phyloP scores from a whole-genome alignment of 2,888 invertebrate genomes.

The Meiosimyza platycephala region DNA sequence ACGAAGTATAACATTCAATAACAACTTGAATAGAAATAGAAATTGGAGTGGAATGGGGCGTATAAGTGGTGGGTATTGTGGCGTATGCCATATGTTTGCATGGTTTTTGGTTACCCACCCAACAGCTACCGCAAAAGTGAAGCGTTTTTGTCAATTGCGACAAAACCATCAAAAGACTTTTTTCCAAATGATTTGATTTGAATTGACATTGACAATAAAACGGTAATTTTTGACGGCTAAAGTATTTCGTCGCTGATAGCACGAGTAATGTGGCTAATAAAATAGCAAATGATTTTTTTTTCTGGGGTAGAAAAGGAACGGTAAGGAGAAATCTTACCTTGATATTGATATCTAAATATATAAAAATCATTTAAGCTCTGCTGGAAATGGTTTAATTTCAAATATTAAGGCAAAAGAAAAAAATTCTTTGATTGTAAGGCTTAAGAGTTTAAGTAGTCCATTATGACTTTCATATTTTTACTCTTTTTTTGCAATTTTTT shows the following conservation, averaged over 20 bases:
- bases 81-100: neutral
- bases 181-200: slow-evolving; percentile 64
- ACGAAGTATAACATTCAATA: slow-evolving; percentile 53
- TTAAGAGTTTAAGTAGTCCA: too few relatives aligned
- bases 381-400: too few relatives aligned
- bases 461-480: too few relatives aligned
- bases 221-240: slow-evolving; percentile 31
- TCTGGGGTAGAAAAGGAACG: neutral
- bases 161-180: slow-evolving; percentile 59
- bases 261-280: neutral
- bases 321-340: too few relatives aligned
- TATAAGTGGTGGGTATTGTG: slow-evolving; percentile 13
- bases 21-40: slow-evolving; percentile 55
- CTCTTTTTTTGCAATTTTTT: too few relatives aligned
- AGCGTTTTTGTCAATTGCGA: slow-evolving; percentile 54
- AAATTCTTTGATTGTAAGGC: too few relatives aligned
- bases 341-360: too few relatives aligned
- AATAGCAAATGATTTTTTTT: neutral
- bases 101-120: slow-evolving; percentile 14
- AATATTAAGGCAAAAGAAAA: too few relatives aligned
- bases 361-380: too few relatives aligned
- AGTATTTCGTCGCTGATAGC: neutral
- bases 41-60: slow-evolving; percentile 37
- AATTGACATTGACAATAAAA: slow-evolving; percentile 59
- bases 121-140: slow-evolving; percentile 1